Evolutionary conservation across 2,888 invertebrate species (phyloP), one percentile per base, ranked within the genome.

Genomic region (Mythimna ferrago): DNA sequence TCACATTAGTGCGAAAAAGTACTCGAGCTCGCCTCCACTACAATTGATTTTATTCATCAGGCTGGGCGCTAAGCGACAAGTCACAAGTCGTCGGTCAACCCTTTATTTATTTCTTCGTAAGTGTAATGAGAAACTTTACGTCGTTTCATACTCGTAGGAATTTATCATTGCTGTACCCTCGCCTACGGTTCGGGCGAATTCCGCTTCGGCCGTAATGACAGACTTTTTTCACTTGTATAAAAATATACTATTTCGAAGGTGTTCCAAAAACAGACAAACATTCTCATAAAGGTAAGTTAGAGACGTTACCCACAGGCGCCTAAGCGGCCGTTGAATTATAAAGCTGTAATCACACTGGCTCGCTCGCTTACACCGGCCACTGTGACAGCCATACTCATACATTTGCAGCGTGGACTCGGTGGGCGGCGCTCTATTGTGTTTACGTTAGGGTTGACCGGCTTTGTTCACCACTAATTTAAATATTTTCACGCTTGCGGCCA

Each of bases 341-440:
- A 87, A 87, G 85, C 80, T 76, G 80, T 85, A 81, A 76, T 81
- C 83, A 86, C 87, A 86, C 82, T 81, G 70, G 74, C 73, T 71
- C 80, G 81, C 78, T 79, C 74, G 75, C 80, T 81, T 77, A 81
- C 76, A 71, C 66, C 76, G 75, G 77, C 78, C 80, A 77, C 21
- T 21, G 76, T 89, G 89, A 89, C 91, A 90, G 86, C 78, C 86
- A 86, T 83, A 88, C 81, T 88, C 90, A 89, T 93, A 91, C 91
- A 92, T 92, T 89, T 84, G 83, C 82, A 72, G 79, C 84, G 82
- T 85, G 86, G 83, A 80, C 84, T 86, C 83, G 82, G 85, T 93
- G 92, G 93, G 93, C 92, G 90, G 93, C 86, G 79, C 53, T 85
- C 92, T 91, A 91, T 92, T 92, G 92, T 91, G 87, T 88, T 87